Evolutionary conservation across 2,888 invertebrate species (phyloP).

Genomic region (Mimas tiliae): DNA sequence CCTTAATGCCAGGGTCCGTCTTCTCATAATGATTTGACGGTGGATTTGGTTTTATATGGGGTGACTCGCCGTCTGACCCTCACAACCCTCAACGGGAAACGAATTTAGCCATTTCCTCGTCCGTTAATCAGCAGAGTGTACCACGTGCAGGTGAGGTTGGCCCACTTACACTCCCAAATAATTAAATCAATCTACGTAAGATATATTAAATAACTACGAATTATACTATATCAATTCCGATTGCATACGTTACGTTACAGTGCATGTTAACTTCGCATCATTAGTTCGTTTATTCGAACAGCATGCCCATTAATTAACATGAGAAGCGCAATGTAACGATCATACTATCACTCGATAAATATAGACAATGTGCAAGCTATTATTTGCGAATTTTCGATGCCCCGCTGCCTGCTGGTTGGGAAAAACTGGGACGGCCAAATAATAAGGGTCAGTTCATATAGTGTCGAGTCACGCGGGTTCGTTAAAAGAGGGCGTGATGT

Average conservation of each 20-base stretch:
- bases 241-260: neutral
- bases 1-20: too few relatives aligned
- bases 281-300: slow-evolving; percentile 9
- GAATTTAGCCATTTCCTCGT: too few relatives aligned
- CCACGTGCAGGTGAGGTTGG: too few relatives aligned
- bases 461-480: slow-evolving; percentile 45
- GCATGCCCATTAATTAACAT: slow-evolving; percentile 20
- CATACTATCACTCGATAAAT: slow-evolving; percentile 12
- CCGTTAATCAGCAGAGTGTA: too few relatives aligned
- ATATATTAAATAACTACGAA: too few relatives aligned
- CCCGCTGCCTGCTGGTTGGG: slow-evolving; percentile 19
- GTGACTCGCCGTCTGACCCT: too few relatives aligned
- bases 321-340: slow-evolving; percentile 23
- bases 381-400: slow-evolving; percentile 25
- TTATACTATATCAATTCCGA: neutral
- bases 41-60: too few relatives aligned
- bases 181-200: too few relatives aligned
- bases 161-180: too few relatives aligned
- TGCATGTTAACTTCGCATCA: neutral
- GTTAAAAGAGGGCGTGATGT: slow-evolving; percentile 39
- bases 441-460: slow-evolving; percentile 48
- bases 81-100: too few relatives aligned
- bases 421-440: slow-evolving; percentile 48
- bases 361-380: slow-evolving; percentile 14
- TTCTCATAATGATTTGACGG: too few relatives aligned